These are phyloP conservation scores for Craniophora ligustri DNA, from an alignment of 2,888 invertebrate genomes.

Conservation along the genomic window DNA sequence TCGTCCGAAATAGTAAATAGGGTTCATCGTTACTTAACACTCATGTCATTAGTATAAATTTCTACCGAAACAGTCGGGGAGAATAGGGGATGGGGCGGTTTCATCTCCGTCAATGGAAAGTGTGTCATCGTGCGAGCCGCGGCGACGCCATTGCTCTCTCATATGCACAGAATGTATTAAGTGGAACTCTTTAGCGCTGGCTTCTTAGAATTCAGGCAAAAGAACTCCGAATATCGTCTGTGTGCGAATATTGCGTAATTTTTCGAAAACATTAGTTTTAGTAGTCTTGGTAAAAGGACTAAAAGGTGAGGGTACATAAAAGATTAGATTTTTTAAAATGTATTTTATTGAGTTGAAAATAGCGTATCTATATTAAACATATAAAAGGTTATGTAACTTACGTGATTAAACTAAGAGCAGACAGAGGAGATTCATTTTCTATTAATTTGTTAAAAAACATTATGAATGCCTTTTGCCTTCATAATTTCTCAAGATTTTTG, in stretches of 20 bases:
- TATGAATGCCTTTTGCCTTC: too few species aligned
- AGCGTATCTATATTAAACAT: too few species aligned
- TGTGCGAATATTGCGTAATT: too few species aligned
- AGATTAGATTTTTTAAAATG: background rate
- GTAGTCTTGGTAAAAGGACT: background rate
- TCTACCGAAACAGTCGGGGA: constrained; percentile 51
- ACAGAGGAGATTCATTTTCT: too few species aligned
- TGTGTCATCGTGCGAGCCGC: constrained; percentile 83
- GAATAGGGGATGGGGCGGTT: constrained; percentile 60
- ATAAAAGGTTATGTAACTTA: too few species aligned
- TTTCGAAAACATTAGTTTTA: too few species aligned
- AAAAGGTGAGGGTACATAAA: too few species aligned
- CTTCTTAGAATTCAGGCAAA: constrained; percentile 41
- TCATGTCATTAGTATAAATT: constrained; percentile 58
- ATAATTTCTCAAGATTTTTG: too few species aligned
- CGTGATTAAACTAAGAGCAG: too few species aligned
- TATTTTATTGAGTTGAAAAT: background rate
- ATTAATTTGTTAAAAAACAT: too few species aligned
- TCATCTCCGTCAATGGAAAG: constrained; percentile 83
- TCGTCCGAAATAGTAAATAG: constrained; percentile 38
- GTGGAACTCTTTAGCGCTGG: constrained; percentile 39
- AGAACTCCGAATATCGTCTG: too few species aligned
- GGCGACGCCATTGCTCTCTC: constrained; percentile 71
- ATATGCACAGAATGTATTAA: constrained; percentile 53
- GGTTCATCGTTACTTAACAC: constrained; percentile 47